phyloP scores from a whole-genome alignment of 2,888 invertebrate genomes.

The Acronicta leporina region DNA sequence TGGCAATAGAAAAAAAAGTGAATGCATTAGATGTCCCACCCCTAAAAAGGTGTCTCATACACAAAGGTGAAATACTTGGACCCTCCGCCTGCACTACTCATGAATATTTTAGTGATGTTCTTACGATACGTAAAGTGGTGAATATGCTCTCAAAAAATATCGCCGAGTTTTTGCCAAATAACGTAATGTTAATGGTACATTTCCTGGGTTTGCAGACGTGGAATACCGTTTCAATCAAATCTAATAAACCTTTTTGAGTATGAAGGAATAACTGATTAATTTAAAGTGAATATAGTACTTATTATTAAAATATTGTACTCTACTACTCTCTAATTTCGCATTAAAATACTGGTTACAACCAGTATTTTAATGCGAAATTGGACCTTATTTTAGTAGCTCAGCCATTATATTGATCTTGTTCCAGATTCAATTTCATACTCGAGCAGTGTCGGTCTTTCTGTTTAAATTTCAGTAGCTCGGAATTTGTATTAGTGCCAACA shows the following conservation, averaged over 20 bases:
- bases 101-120: slow-evolving; percentile 80
- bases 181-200: slow-evolving; percentile 15
- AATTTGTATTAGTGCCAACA: too few species aligned
- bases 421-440: too few species aligned
- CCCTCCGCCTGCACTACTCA: slow-evolving; percentile 76
- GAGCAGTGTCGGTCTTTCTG: too few species aligned
- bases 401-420: too few species aligned
- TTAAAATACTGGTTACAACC: too few species aligned
- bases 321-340: too few species aligned
- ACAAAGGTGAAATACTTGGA: slow-evolving; percentile 70
- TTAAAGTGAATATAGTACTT: slow-evolving; percentile 30
- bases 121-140: slow-evolving; percentile 72
- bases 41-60: slow-evolving; percentile 56
- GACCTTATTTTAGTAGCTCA: too few species aligned
- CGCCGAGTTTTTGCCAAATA: slow-evolving; percentile 38
- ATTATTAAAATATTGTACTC: too few species aligned
- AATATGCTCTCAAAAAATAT: slow-evolving; percentile 69
- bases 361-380: too few species aligned
- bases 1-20: slow-evolving; percentile 75
- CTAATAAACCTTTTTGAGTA: slow-evolving; percentile 42
- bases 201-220: slow-evolving; percentile 26
- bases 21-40: slow-evolving; percentile 79
- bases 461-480: too few species aligned
- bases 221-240: slow-evolving; percentile 37
- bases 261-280: slow-evolving; percentile 41